phyloP scores from a whole-genome alignment of 2,888 invertebrate species.

The Zhuqinia jingwanae region DNA sequence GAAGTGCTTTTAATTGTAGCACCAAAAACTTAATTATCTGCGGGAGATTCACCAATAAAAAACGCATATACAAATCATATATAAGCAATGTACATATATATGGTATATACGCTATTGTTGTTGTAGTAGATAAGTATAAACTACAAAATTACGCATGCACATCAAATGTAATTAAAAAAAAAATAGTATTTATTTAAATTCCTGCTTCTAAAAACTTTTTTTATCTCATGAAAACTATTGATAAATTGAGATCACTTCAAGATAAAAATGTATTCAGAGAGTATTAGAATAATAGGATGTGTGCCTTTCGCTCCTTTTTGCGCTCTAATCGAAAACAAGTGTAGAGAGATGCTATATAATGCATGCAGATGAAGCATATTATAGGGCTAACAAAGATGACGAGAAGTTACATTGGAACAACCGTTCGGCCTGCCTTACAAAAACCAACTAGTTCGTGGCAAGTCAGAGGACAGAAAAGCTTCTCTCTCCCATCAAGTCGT shows the following conservation, averaged over 20 bases:
- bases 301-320: conserved; percentile 3
- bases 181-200: no score
- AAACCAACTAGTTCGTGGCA: conserved; percentile 58
- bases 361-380: conserved; percentile 44
- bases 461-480: conserved; percentile 55
- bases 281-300: not conserved
- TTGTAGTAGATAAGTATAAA: no score
- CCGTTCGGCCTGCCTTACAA: conserved; percentile 69
- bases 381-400: conserved; percentile 18
- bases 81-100: not conserved
- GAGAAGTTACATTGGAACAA: conserved; percentile 51
- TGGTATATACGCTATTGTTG: no score
- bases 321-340: conserved; percentile 4
- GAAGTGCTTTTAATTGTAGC: conserved; percentile 20
- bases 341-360: conserved; percentile 16
- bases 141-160: not conserved
- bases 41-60: conserved; percentile 4
- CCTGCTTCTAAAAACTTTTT: not conserved
- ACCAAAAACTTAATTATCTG: conserved; percentile 37
- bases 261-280: not conserved
- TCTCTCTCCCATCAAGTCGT: conserved; percentile 22
- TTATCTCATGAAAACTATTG: conserved; percentile 7
- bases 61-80: conserved; percentile 22
- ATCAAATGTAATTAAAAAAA: no score
- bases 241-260: conserved; percentile 4